Conservation (phyloP, 2,113 vertebrate genomes). For the Microtus pennsylvanicus region DNA sequence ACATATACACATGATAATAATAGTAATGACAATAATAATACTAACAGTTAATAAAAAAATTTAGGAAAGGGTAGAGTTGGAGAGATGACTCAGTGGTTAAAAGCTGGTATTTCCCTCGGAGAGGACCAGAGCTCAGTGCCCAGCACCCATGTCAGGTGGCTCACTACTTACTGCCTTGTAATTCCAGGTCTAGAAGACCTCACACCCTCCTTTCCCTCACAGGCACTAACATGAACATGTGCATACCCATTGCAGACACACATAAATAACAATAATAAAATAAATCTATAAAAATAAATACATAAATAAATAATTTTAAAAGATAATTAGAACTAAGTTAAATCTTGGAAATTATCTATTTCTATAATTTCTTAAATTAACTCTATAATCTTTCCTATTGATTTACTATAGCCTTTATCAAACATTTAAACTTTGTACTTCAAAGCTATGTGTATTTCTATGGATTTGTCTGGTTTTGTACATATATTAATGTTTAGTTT, state of each 20-base stretch:
- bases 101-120: not conserved
- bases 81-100: not conserved
- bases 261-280: not conserved
- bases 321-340: no score
- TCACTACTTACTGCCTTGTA: not conserved
- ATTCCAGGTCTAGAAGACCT: not conserved
- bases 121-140: not conserved
- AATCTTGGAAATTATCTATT: not conserved
- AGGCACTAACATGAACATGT: no score
- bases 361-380: constrained; percentile 33
- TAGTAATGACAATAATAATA: not conserved
- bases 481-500: constrained; percentile 17
- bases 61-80: not conserved
- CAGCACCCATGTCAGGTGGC: not conserved
- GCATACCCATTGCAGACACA: not conserved
- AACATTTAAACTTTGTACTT: not conserved
- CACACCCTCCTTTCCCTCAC: not conserved
- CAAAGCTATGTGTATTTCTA: not conserved
- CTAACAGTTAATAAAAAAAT: not conserved
- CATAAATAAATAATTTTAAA: not conserved
- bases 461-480: not conserved
- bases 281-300: not conserved
- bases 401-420: constrained; percentile 42
- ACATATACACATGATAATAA: not conserved
- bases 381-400: not conserved